phyloP scores from a whole-genome alignment of 2,888 invertebrate genomes.

The Acleris cristana region DNA sequence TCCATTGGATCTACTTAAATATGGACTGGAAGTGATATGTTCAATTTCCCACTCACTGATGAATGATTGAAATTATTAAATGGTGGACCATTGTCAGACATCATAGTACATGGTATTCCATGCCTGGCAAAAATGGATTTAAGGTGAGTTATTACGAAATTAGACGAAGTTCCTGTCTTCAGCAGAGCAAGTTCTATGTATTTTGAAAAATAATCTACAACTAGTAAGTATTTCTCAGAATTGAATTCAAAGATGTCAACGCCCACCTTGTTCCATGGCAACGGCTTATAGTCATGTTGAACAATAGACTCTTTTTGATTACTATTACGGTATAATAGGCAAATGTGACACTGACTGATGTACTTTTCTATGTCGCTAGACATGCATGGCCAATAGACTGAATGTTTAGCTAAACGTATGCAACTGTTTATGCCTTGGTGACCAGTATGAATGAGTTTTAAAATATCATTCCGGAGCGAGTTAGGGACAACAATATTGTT shows the following conservation, averaged over 20 bases:
- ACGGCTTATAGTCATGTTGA: constrained; percentile 24
- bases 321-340: constrained; percentile 14
- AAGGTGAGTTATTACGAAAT: constrained; percentile 9
- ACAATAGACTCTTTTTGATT: constrained; percentile 18
- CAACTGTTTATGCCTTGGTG: constrained; percentile 34
- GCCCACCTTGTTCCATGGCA: constrained; percentile 31
- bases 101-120: constrained; percentile 27
- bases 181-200: constrained; percentile 30
- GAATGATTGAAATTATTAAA: not conserved
- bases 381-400: constrained; percentile 36
- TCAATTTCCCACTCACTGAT: not conserved
- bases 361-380: not conserved
- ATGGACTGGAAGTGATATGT: constrained; percentile 2
- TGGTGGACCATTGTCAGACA: not conserved
- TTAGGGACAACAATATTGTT: not conserved
- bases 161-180: not conserved
- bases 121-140: constrained; percentile 39
- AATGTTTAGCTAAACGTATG: constrained; percentile 20
- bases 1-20: constrained; percentile 3
- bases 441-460: constrained; percentile 25
- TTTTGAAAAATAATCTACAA: constrained; percentile 37
- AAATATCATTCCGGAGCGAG: not conserved
- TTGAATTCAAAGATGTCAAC: constrained; percentile 39
- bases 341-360: constrained; percentile 10
- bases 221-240: constrained; percentile 29